Conservation (phyloP, 2,888 invertebrate species). For the Galerucella nymphaeae region DNA sequence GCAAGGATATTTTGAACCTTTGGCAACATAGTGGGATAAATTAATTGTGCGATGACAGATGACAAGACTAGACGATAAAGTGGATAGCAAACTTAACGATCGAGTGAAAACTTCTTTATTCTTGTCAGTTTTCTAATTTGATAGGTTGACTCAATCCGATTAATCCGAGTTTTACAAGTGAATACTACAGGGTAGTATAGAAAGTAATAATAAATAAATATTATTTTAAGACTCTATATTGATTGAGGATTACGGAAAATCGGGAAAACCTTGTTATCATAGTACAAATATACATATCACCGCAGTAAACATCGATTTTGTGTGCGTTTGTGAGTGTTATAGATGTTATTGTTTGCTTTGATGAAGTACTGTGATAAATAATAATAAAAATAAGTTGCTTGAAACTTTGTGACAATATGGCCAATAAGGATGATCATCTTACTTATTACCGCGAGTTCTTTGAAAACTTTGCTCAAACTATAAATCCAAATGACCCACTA, state of each 20-base stretch:
- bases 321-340: slow-evolving; percentile 27
- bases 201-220: slow-evolving; percentile 24
- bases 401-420: slow-evolving; percentile 51
- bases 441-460: slow-evolving; percentile 78
- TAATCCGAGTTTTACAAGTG: slow-evolving; percentile 22
- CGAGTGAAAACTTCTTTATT: slow-evolving; percentile 18
- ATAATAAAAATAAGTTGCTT: slow-evolving; percentile 14
- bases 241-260: slow-evolving; percentile 5
- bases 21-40: background rate
- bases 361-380: slow-evolving; percentile 44
- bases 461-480: slow-evolving; percentile 75
- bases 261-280: slow-evolving; percentile 44
- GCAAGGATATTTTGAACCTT: background rate
- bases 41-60: slow-evolving; percentile 4
- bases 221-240: slow-evolving; percentile 13
- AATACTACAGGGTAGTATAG: slow-evolving; percentile 11
- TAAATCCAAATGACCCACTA: slow-evolving; percentile 78
- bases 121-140: slow-evolving; percentile 27
- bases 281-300: slow-evolving; percentile 60
- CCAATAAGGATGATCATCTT: slow-evolving; percentile 76
- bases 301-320: slow-evolving; percentile 55
- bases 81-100: slow-evolving; percentile 13
- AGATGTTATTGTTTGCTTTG: slow-evolving; percentile 35
- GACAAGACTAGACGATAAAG: slow-evolving; percentile 8
- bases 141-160: slow-evolving; percentile 23